Percentiles rank a stretch among this genome's conserved stretches.
These are phyloP conservation scores for Geococcyx californianus DNA, from an alignment of 2,113 vertebrate species.

Conservation along the genomic window DNA sequence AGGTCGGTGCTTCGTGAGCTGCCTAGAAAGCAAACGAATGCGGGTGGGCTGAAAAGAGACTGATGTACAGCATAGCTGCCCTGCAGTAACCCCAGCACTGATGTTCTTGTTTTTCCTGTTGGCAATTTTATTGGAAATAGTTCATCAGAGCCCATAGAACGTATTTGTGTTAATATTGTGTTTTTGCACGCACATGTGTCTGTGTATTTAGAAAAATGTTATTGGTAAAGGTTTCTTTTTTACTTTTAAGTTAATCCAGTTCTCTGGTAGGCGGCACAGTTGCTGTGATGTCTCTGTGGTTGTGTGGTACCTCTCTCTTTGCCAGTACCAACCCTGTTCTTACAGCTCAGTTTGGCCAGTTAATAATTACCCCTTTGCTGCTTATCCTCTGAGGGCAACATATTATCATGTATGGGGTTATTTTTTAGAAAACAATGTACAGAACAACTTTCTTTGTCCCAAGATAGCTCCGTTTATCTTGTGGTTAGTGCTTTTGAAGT, in stretches of 20 bases:
- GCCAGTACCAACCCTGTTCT: constrained; percentile 16
- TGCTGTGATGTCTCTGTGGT: constrained; percentile 44
- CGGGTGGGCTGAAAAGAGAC: neutral
- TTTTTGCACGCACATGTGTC: neutral
- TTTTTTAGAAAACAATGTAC: constrained; percentile 10
- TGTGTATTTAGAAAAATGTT: rapidly evolving
- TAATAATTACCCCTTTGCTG: constrained; percentile 65
- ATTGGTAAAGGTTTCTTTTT: neutral
- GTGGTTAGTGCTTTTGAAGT: constrained; percentile 69
- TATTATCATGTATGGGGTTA: constrained; percentile 52
- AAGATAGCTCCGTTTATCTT: constrained; percentile 64
- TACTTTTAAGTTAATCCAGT: constrained; percentile 35
- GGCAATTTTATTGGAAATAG: neutral
- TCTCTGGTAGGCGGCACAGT: constrained; percentile 28
- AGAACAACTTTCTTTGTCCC: constrained; percentile 45
- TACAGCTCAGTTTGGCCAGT: constrained; percentile 30
- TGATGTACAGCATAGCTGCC: neutral
- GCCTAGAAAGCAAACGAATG: constrained; percentile 18
- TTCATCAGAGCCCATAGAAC: neutral
- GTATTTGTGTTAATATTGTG: neutral
- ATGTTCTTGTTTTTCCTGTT: neutral
- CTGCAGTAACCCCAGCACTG: neutral
- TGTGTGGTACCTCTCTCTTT: constrained; percentile 7
- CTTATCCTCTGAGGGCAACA: constrained; percentile 22
- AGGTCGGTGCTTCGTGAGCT: neutral